A percentile compares a stretch with the other conserved stretches of the same genome.
phyloP scores from a whole-genome alignment of 2,113 vertebrate genomes.

The Andinoacara biseriatus region DNA sequence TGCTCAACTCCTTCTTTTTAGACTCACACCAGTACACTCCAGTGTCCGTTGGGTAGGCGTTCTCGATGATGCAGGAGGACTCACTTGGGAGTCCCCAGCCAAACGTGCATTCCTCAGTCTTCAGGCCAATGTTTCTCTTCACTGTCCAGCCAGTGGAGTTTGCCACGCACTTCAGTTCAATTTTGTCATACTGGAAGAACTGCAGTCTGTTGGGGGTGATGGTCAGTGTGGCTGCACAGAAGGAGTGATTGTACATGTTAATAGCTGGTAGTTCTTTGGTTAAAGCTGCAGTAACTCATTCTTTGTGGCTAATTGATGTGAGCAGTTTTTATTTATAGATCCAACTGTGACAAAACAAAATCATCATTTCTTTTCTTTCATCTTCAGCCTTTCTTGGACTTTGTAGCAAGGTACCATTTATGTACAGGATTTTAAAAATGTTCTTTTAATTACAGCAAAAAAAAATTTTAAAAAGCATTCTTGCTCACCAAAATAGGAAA shows the following conservation, averaged over 20 bases:
- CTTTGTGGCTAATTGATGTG: too few relatives aligned
- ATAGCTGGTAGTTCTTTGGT: too few relatives aligned
- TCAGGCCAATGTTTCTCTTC: background rate
- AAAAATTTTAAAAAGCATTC: too few relatives aligned
- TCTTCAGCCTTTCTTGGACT: too few relatives aligned
- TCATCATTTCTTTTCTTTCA: too few relatives aligned
- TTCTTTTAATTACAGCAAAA: too few relatives aligned
- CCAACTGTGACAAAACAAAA: too few relatives aligned
- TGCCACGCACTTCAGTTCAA: background rate
- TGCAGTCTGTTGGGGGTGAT: background rate
- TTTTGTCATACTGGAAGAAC: background rate
- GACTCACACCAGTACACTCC: slow-evolving; percentile 65
- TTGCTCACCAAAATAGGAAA: too few relatives aligned
- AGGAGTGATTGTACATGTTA: background rate
- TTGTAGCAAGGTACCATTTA: too few relatives aligned
- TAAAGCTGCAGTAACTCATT: too few relatives aligned
- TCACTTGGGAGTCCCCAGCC: fast-evolving
- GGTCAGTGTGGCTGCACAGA: background rate
- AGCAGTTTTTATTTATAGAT: too few relatives aligned
- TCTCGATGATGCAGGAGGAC: background rate
- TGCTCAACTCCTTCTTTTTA: background rate
- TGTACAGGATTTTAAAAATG: too few relatives aligned
- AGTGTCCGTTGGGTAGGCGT: slow-evolving; percentile 42
- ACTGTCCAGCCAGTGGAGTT: slow-evolving; percentile 1
- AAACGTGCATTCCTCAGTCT: fast-evolving